Base-by-base conservation (phyloP, 2,797 vertebrate genomes). In the Aselliscus stoliczkanus region DNA sequence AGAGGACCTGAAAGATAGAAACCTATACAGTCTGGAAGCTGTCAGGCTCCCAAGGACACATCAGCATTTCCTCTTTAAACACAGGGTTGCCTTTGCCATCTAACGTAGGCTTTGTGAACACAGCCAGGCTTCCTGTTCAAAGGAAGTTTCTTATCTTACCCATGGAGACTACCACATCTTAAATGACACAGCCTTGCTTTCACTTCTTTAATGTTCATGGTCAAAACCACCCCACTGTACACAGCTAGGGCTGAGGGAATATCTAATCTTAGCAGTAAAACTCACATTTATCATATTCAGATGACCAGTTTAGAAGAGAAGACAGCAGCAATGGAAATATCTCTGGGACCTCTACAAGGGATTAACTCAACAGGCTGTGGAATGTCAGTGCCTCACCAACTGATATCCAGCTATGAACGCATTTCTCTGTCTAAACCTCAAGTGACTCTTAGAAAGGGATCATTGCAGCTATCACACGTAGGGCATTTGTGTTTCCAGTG, bases 401-500 rank as follows among this genome's bases (percentile, higher is more conserved):
- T 52, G 62, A 50, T 79, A 93, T 3, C 47, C 83, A 60, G 69
- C 7, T 1, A 42, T 5, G 76, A 87, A 65, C 4, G 0, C 31
- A 4, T 54, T 88, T 90, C 96, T 95, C 92, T 1, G 6, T 60
- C 90, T 95, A 77, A 92, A 94, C 73, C 82, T 93, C 85, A 81
- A 94, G 80, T 87, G 90, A 82, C 94, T 82, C 94, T 98, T 69
- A 54, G 75, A n/a, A 86, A 91, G 83, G 95, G 83, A 77, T 94
- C 67, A 31, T 8, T 21, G 81, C 50, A 79, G 54, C 42, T 58
- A 90, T 18, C 44, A 58, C 44, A 76, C 4, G 3, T 20, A 5
- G 56, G 70, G 62, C 52, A 47, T 80, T 80, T 56, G 64, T 42
- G 65, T 94, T 90, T 82, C 92, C 84, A 89, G 76, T 14, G 21